Conservation (phyloP, 2,113 vertebrate species). For the Ictalurus punctatus region DNA sequence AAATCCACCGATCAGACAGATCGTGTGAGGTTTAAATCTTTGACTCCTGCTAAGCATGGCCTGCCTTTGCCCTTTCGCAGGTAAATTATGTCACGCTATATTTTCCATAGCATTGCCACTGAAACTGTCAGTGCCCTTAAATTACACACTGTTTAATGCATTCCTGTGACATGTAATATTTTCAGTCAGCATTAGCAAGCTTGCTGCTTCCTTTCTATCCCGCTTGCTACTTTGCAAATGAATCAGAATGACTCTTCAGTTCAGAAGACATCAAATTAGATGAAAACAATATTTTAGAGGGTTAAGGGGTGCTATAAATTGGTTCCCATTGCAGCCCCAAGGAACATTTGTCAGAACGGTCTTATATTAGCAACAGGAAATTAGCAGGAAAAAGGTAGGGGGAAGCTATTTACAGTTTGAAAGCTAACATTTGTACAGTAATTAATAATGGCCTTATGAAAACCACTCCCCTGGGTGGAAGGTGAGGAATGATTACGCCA, state of each 20-base stretch:
- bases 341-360: constrained; percentile 39
- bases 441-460: constrained; percentile 46
- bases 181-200: constrained; percentile 50
- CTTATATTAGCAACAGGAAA: constrained; percentile 41
- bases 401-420: constrained; percentile 45
- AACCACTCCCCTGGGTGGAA: constrained; percentile 26
- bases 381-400: constrained; percentile 5
- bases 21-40: constrained; percentile 14
- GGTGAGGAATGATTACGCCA: constrained; percentile 40
- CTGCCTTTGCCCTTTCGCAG: constrained; percentile 16
- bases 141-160: constrained; percentile 53
- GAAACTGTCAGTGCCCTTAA: constrained; percentile 51
- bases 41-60: constrained; percentile 6
- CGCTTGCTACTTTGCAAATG: constrained; percentile 44
- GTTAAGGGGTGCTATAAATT: constrained; percentile 38
- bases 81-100: constrained; percentile 51
- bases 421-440: constrained; percentile 44
- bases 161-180: constrained; percentile 56
- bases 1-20: constrained; percentile 26
- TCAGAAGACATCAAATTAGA: constrained; percentile 41
- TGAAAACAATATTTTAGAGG: constrained; percentile 33
- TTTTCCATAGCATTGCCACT: constrained; percentile 39
- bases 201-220: constrained; percentile 37
- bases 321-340: background rate
- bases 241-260: constrained; percentile 50